These are phyloP conservation scores for Athalia rosae DNA, from an alignment of 2,888 invertebrate genomes.

Conservation along the genomic window DNA sequence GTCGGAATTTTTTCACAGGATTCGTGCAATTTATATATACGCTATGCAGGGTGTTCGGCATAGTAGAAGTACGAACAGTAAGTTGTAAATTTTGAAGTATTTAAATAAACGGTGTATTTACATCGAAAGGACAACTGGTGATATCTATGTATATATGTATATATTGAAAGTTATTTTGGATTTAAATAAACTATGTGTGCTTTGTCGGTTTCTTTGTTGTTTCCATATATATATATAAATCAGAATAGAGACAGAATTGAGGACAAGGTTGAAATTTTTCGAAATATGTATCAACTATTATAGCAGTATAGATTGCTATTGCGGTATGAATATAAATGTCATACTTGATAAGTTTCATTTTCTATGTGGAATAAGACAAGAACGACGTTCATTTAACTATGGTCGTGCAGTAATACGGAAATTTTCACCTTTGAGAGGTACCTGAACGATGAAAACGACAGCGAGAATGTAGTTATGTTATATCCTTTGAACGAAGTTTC, in stretches of 20 bases:
- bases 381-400: conserved; percentile 30
- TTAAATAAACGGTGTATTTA: conserved; percentile 16
- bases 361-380: conserved; percentile 18
- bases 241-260: conserved; percentile 6
- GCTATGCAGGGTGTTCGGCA: conserved; percentile 20
- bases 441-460: conserved; percentile 67
- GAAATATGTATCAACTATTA: neutral
- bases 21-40: conserved; percentile 17
- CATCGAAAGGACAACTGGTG: conserved; percentile 7
- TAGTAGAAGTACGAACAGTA: neutral
- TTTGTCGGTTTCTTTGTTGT: neutral
- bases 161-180: neutral
- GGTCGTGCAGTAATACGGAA: conserved; percentile 68
- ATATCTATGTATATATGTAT: neutral
- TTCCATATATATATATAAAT: neutral
- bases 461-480: conserved; percentile 67
- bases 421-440: conserved; percentile 70
- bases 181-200: conserved; percentile 6
- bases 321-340: neutral
- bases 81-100: neutral
- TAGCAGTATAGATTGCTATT: neutral
- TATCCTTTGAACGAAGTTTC: conserved; percentile 46
- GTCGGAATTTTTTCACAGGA: neutral
- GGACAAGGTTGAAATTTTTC: conserved; percentile 4
- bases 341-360: neutral